Percentiles rank a stretch among this genome's conserved stretches.
Evolutionary conservation across 2,113 vertebrate species (phyloP).

Genomic region (Picathartes gymnocephalus): DNA sequence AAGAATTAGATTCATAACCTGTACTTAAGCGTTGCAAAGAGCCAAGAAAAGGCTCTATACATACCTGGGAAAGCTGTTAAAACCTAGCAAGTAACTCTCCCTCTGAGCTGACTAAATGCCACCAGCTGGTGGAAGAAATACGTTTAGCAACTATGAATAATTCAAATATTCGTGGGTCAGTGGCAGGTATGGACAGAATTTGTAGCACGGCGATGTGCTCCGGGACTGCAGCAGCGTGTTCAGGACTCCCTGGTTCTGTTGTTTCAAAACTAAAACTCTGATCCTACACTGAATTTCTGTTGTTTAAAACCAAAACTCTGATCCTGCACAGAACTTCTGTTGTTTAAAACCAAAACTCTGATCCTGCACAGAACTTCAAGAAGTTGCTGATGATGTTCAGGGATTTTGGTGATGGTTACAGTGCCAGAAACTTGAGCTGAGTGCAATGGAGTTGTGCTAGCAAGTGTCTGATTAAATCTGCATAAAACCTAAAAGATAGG

Average conservation of each 20-base stretch:
- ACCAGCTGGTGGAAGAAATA: neutral
- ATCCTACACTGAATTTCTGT: neutral
- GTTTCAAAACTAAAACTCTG: neutral
- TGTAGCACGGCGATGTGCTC: neutral
- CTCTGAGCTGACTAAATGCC: neutral
- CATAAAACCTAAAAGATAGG: neutral
- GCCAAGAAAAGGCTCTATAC: neutral
- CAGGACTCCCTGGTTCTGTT: neutral
- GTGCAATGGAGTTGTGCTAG: neutral
- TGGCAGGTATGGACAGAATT: neutral
- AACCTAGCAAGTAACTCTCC: neutral
- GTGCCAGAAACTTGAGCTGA: neutral
- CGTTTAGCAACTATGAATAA: neutral
- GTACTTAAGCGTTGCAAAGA: neutral
- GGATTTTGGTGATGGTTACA: neutral
- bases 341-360: neutral
- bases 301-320: neutral
- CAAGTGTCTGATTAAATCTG: slow-evolving; percentile 22
- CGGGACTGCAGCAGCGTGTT: neutral
- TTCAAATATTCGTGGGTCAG: neutral
- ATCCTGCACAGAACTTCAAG: neutral
- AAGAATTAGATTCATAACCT: neutral
- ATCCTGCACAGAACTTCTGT: neutral
- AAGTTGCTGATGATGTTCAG: neutral
- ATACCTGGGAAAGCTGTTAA: neutral